A percentile compares a stretch with the other conserved stretches of the same genome.
Conservation (phyloP, 2,888 invertebrate species). For the Drosophila buzzatii region DNA sequence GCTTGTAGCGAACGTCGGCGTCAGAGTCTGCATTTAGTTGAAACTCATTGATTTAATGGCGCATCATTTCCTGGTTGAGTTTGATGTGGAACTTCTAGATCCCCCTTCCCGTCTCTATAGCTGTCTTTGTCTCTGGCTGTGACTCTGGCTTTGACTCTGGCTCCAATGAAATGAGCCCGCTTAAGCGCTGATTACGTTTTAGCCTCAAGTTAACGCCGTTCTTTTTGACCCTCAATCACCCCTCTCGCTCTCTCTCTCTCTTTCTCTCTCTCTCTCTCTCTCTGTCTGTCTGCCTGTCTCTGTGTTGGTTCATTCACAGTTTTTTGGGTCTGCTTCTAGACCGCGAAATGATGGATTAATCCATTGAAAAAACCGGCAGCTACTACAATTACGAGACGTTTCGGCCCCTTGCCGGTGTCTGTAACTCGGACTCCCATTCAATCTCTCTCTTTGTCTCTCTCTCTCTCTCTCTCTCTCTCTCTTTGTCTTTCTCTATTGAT, state of each 20-base stretch:
- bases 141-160: slow-evolving; percentile 28
- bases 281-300: not conserved
- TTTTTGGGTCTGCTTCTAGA: slow-evolving; percentile 33
- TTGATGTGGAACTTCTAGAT: slow-evolving; percentile 70
- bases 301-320: slow-evolving; percentile 55
- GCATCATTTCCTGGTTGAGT: slow-evolving; percentile 84
- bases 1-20: slow-evolving; percentile 15
- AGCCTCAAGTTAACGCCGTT: slow-evolving; percentile 71
- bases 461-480: slow-evolving; percentile 1
- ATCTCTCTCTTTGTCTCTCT: not conserved
- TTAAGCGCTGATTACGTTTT: slow-evolving; percentile 73
- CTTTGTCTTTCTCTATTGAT: slow-evolving; percentile 36
- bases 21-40: slow-evolving; percentile 60
- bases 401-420: slow-evolving; percentile 20
- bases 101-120: slow-evolving; percentile 14
- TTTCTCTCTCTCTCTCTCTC: not conserved
- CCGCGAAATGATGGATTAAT: slow-evolving; percentile 77
- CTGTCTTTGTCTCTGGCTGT: slow-evolving; percentile 12
- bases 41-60: slow-evolving; percentile 84
- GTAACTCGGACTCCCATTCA: not conserved
- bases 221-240: slow-evolving; percentile 28
- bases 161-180: slow-evolving; percentile 71
- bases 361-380: slow-evolving; percentile 70
- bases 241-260: not conserved
- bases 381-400: slow-evolving; percentile 64